These are phyloP conservation scores for Dione juno DNA, from an alignment of 2,888 invertebrate genomes.

Conservation along the genomic window DNA sequence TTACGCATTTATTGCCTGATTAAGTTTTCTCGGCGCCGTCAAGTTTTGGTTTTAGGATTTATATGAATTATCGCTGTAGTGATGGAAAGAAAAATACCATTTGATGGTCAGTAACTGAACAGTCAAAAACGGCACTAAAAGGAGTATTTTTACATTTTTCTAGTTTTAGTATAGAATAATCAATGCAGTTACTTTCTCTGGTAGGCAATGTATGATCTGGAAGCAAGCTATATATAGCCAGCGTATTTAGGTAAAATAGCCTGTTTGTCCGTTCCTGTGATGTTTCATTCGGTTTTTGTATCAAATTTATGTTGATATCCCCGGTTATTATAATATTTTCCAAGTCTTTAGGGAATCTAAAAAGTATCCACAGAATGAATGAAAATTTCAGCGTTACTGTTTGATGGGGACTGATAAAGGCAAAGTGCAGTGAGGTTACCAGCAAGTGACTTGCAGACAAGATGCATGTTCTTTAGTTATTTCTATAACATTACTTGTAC, in stretches of 20 bases:
- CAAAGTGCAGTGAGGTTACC: slow-evolving; percentile 34
- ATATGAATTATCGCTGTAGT: not conserved
- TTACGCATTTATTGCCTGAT: too few species aligned
- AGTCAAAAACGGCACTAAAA: slow-evolving; percentile 7
- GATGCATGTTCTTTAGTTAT: slow-evolving; percentile 23
- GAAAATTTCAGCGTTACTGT: slow-evolving; percentile 41
- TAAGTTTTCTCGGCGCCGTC: too few species aligned
- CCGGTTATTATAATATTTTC: slow-evolving; percentile 46
- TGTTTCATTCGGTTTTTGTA: slow-evolving; percentile 32
- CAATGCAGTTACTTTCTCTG: slow-evolving; percentile 44
- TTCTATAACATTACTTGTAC: slow-evolving; percentile 21
- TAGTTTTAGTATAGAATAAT: slow-evolving; percentile 44
- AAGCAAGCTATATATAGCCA: slow-evolving; percentile 44
- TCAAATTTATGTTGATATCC: slow-evolving; percentile 50
- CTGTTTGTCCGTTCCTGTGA: slow-evolving; percentile 44
- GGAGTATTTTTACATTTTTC: slow-evolving; percentile 25
- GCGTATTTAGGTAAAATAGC: slow-evolving; percentile 42
- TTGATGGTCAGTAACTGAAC: slow-evolving; percentile 24
- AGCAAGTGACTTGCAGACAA: not conserved
- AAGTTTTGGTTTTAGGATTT: not conserved
- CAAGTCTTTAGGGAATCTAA: too few species aligned
- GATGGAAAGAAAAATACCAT: slow-evolving; percentile 13
- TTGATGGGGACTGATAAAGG: slow-evolving; percentile 49
- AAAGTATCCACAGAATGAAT: slow-evolving; percentile 39
- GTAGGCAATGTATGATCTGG: too few species aligned